A percentile compares a stretch with the other conserved stretches of the same genome.
These are phyloP conservation scores for Zenarchopterus dispar DNA, from an alignment of 2,797 vertebrate species.

Conservation along the genomic window DNA sequence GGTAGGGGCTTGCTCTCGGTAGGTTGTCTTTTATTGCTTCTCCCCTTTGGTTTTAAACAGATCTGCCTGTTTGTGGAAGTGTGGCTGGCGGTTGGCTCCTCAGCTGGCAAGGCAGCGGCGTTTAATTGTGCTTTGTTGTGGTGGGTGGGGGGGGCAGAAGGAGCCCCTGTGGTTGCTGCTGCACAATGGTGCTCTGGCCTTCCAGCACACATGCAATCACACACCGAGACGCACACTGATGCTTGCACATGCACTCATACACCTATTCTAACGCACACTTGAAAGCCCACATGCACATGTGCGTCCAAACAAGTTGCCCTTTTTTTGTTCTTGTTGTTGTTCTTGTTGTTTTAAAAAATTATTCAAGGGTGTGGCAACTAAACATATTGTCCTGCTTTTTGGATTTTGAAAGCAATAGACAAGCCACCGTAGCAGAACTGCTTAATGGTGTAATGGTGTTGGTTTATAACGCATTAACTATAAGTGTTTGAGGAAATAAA, in stretches of 20 bases:
- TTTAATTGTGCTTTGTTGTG: slow-evolving; percentile 89
- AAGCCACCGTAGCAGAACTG: slow-evolving; percentile 34
- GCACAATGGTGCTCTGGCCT: slow-evolving; percentile 73
- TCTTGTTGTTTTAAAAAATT: too few relatives aligned
- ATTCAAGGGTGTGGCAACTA: too few relatives aligned
- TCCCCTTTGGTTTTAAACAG: slow-evolving; percentile 84
- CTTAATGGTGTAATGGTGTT: slow-evolving; percentile 49
- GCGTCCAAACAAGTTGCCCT: not conserved
- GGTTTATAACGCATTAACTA: slow-evolving; percentile 63
- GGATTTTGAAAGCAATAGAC: slow-evolving; percentile 1
- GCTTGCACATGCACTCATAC: slow-evolving; percentile 20
- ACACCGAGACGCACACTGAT: slow-evolving; percentile 22
- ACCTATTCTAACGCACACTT: slow-evolving; percentile 32
- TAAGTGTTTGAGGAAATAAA: slow-evolving; percentile 65
- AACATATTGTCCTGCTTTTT: not conserved
- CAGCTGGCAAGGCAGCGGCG: slow-evolving; percentile 83
- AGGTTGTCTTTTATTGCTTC: slow-evolving; percentile 84
- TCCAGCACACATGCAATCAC: slow-evolving; percentile 62
- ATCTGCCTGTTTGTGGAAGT: slow-evolving; percentile 89
- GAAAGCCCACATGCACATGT: slow-evolving; percentile 9
- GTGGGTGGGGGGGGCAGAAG: slow-evolving; percentile 54
- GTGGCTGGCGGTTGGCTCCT: slow-evolving; percentile 84
- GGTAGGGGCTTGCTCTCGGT: slow-evolving; percentile 68
- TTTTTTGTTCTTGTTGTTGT: not conserved
- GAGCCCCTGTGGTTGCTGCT: slow-evolving; percentile 75